Base-by-base conservation (phyloP, 2,113 vertebrate species). In the Chaenocephalus aceratus region DNA sequence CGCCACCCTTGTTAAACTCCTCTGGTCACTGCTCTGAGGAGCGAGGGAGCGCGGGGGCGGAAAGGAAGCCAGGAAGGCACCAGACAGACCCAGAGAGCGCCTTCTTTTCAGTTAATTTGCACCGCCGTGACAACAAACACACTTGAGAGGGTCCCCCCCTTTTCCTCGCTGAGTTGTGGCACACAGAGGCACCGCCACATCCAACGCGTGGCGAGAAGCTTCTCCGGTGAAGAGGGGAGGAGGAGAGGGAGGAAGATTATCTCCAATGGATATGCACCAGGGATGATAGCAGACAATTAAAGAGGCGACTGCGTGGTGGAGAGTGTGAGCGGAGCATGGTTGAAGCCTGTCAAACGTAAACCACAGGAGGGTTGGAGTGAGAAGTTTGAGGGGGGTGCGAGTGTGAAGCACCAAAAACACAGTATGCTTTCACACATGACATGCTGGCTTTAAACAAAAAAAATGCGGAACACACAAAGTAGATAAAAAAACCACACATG, bases 251-350 rank as follows among this genome's bases (percentile, higher is more conserved):
- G 81, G 77, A 65, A 79, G 67, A 85, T 85, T 73, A 72, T 86
- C 89, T 84, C 82, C n/a, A 82, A 88, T 79, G 89, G 87, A 77
- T 89, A 82, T 88, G 83, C 88, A 88, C 81, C 15, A 69, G 88
- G 88, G 86, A 91, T 90, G 89, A 91, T 84, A 77, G 80, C 83
- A 89, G 86, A 88, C 93, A 92, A 92, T 93, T 92, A 92, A 92
- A 92, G 89, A 91, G 82, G 83, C 80, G 81, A 90, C 82, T 88
- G 90, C 80, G 80, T 88, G 86, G 88, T 79, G 86, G 87, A 89
- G 88, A 75, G 81, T 85, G 87, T 85, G 72, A 87, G 81, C 89
- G 89, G 91, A 91, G 90, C 90, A 70, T 91, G 91, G 89, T 83
- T 90, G 92, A 93, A 91, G 88, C 84, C 92, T 91, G 92, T 91